phyloP scores from a whole-genome alignment of 1,140 invertebrate genomes.

The Drosophila ironensis region DNA sequence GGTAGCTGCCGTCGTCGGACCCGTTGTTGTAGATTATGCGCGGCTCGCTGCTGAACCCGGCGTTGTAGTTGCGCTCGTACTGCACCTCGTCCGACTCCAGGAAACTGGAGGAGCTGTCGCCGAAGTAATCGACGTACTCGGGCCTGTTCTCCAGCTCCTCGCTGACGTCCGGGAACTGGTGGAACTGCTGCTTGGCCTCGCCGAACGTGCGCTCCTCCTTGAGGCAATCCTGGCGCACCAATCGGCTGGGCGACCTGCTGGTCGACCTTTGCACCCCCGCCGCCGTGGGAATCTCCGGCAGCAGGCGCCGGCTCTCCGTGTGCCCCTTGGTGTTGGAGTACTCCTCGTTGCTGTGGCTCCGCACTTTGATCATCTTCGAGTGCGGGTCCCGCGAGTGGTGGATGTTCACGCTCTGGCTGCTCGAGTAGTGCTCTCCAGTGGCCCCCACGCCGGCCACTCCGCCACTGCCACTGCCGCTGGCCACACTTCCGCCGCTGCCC shows the following conservation, averaged over 20 bases:
- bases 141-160: conserved; percentile 66
- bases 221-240: conserved; percentile 79
- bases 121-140: conserved; percentile 78
- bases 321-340: conserved; percentile 71
- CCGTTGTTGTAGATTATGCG: conserved; percentile 80
- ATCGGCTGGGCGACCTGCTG: conserved; percentile 70
- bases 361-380: conserved; percentile 82
- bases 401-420: conserved; percentile 81
- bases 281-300: conserved; percentile 76
- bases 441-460: conserved; percentile 1
- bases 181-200: conserved; percentile 80
- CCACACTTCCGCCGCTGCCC: conserved; percentile 55
- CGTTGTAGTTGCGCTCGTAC: conserved; percentile 76
- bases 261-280: conserved; percentile 38
- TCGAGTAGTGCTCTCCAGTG: conserved; percentile 81
- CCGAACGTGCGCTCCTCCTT: conserved; percentile 80
- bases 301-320: conserved; percentile 63
- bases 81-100: conserved; percentile 78
- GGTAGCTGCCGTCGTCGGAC: conserved; percentile 61
- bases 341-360: conserved; percentile 81
- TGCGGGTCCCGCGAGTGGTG: conserved; percentile 71
- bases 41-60: conserved; percentile 77
- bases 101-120: conserved; percentile 71
- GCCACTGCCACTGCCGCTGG: conserved; percentile 39
- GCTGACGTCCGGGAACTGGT: conserved; percentile 74